Base-by-base conservation (phyloP, 2,888 invertebrate genomes). In the Panzeria rudis region DNA sequence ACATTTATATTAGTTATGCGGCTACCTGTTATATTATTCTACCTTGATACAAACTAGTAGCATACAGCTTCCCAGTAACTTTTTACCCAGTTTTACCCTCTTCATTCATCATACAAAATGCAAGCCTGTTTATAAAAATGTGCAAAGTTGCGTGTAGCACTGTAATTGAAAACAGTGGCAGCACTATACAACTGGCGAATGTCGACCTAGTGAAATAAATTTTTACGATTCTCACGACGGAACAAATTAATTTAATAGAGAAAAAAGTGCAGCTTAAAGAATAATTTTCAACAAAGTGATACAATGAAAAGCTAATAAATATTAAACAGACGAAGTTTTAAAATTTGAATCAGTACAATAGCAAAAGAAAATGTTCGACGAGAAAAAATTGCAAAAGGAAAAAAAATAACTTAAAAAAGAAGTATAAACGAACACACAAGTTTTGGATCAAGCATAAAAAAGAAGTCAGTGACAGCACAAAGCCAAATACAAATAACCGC, bases 211-310 rank as follows among this genome's bases (percentile, higher is more conserved):
- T 79, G 75, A 84, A 82, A 76, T 78, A 72, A 77, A 32, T 84
- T 80, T 83, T 72, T 84, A 84, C 76, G 44, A 76, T 80, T 84
- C 80, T 84, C 80, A 84, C 84, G 84, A 72, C 84, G 72, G 80
- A 77, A 68, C 77, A 81, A 84, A 84, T 81, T 84, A 81, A 77
- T 72, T 80, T 77, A 76, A 80, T 54, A 52, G 68, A 61, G 62
- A 71, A 76, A 76, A 81, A 73, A 80, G 76, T 66, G 80, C 76
- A 84, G 79, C 76, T 76, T 84, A 75, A 68, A 73, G 71, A 80
- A 75, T 20, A 64, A 20, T 25, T 83, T 73, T 71, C 2, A 79
- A 66, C 15, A 72, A 61, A 41, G 52, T n/a, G 66, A 72, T 23
- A 25, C 41, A 72, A 38, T 44, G 44, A 64, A 35, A 61, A 62